Conservation (phyloP, 2,113 vertebrate genomes). For the Xiphophorus maculatus region DNA sequence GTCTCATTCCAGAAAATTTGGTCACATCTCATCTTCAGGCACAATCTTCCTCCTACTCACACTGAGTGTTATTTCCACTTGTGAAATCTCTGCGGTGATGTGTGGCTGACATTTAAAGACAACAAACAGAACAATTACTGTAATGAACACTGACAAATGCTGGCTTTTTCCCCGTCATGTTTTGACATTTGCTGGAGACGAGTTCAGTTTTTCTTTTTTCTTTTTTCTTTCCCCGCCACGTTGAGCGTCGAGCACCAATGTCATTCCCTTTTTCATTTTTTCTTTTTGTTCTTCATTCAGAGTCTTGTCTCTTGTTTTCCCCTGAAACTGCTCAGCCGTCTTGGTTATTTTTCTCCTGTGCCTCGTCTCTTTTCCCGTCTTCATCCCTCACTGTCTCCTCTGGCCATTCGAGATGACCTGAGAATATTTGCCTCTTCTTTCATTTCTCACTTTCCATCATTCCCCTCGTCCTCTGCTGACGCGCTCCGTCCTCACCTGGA, state of each 20-base stretch:
- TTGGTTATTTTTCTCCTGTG: fast-evolving
- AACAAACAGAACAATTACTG: constrained; percentile 35
- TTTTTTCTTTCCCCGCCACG: no score
- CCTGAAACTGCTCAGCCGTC: not conserved
- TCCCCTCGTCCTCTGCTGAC: not conserved
- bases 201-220: not conserved
- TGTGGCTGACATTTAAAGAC: constrained; percentile 30
- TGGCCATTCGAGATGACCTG: not conserved
- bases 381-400: not conserved
- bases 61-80: not conserved
- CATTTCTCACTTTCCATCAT: not conserved
- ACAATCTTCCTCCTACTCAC: not conserved
- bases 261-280: not conserved
- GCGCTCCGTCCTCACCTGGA: not conserved
- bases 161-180: not conserved
- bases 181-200: constrained; percentile 36
- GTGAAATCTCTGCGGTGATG: not conserved
- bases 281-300: not conserved
- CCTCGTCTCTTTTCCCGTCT: fast-evolving
- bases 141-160: constrained; percentile 13
- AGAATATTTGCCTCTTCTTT: not conserved
- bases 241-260: not conserved
- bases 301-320: not conserved
- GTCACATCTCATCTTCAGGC: not conserved
- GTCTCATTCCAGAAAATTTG: constrained; percentile 2